Evolutionary conservation across 2,888 invertebrate genomes (phyloP), one percentile per base, ranked within the genome.

Genomic region (Brachylomia viminalis): DNA sequence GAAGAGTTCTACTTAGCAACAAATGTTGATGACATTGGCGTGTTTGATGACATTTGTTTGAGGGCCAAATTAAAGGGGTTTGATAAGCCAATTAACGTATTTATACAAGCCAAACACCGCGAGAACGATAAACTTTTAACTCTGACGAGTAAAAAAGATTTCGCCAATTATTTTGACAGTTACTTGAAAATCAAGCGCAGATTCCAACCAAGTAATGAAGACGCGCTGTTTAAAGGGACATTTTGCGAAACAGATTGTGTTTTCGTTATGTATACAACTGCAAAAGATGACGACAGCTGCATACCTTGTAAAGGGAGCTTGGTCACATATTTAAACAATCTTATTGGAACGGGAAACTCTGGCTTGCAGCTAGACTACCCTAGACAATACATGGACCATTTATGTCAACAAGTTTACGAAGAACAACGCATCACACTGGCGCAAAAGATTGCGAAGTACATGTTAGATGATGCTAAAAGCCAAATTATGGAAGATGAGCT

Each of bases 261-360:
- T 7, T 86, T 84, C 27, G 54, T 84, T 38, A 72, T 82, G n/a
- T 85, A 86, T 47, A 86, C 86, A 13, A 82, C 79, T 27, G 64
- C 64, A 11, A 65, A 65, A 13, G 45, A 65, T 7, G 27, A 65
- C 20, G 27, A 8, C 23, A 62, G n/a, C n/a, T 23, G 38, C 8
- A 38, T 38, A 38, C 4, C 1, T n/a, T 38, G 23, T n/a, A 33
- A 45, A 45, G 64, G 45, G 20, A 45, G 27, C 20, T 65, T 45
- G 10, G 45, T 27, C 11, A 45, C 27, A 13, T 65, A 65, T 65
- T 45, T 45, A 20, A 65, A 65, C 7, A 45, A 65, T 27, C 45
- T 65, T 27, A 27, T 65, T 45, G 64, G 64, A 45, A 65, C 64
- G 7, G 64, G 64, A 27, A 27, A 45, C 20, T 45, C 27, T 27